These are phyloP conservation scores for Hololepta plana DNA, from an alignment of 2,888 invertebrate genomes.

Conservation along the genomic window DNA sequence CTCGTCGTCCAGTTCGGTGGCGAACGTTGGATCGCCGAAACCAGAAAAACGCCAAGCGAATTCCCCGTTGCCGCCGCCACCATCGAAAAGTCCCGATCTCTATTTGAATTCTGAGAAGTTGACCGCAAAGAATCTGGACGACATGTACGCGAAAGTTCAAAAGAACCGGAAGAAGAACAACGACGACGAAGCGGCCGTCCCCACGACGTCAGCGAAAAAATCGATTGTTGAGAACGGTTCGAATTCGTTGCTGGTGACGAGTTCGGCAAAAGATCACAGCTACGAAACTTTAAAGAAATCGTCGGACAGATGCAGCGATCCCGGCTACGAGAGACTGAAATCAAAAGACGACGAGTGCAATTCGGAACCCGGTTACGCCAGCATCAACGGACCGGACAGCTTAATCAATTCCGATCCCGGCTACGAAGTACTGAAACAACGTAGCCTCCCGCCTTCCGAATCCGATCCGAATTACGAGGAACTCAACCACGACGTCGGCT, in stretches of 20 bases:
- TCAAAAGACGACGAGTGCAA: slow-evolving; percentile 11
- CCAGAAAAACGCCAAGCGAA: slow-evolving; percentile 82
- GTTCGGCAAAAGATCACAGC: slow-evolving; percentile 29
- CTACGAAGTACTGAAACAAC: slow-evolving; percentile 46
- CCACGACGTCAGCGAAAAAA: slow-evolving; percentile 3
- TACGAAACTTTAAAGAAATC: slow-evolving; percentile 40
- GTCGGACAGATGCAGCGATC: slow-evolving; percentile 15
- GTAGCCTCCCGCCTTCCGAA: slow-evolving; percentile 25
- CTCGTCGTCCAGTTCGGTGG: slow-evolving; percentile 41
- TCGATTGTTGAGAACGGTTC: no score
- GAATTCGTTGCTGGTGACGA: slow-evolving; percentile 2
- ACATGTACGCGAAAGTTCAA: slow-evolving; percentile 78
- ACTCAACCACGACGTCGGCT: slow-evolving; percentile 32
- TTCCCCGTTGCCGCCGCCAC: slow-evolving; percentile 72
- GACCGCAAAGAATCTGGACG: slow-evolving; percentile 48
- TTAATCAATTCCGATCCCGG: slow-evolving; percentile 45
- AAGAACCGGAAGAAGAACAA: slow-evolving; percentile 30
- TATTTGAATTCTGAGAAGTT: slow-evolving; percentile 19
- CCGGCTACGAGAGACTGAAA: slow-evolving; percentile 21
- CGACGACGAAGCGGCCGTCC: slow-evolving; percentile 9
- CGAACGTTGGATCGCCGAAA: slow-evolving; percentile 57
- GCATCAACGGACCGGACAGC: slow-evolving; percentile 38
- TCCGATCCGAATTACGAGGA: slow-evolving; percentile 71
- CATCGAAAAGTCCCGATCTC: slow-evolving; percentile 26
- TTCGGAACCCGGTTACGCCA: slow-evolving; percentile 21